Conservation (phyloP, 2,888 invertebrate species). For the Anoplius nigerrimus region DNA sequence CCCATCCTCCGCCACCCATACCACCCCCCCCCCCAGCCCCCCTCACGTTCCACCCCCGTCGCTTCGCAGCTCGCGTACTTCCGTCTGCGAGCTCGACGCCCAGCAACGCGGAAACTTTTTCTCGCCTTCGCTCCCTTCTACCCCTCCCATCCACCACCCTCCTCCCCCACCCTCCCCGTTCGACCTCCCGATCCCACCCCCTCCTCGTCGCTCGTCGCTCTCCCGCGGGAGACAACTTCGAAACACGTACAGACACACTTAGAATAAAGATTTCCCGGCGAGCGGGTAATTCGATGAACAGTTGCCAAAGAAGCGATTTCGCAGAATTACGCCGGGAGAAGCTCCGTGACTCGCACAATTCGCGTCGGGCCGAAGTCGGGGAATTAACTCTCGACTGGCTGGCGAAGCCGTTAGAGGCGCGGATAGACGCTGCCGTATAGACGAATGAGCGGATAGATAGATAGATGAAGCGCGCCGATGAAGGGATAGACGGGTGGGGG, state of each 20-base stretch:
- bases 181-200: no score
- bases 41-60: not conserved
- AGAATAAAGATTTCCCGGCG: no score
- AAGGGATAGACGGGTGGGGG: not conserved
- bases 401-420: no score
- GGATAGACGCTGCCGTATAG: no score
- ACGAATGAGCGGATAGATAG: not conserved
- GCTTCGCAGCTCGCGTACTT: not conserved
- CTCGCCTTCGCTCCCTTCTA: slow-evolving; percentile 2
- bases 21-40: not conserved
- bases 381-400: no score
- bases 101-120: slow-evolving; percentile 14
- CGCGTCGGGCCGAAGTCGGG: no score
- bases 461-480: not conserved
- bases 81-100: no score
- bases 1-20: slow-evolving; percentile 8
- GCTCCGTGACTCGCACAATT: no score
- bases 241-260: no score
- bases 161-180: slow-evolving; percentile 25
- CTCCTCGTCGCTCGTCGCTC: slow-evolving; percentile 6
- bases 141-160: slow-evolving; percentile 11
- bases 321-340: no score
- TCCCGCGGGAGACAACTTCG: not conserved
- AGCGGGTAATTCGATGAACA: no score
- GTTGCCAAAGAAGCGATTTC: no score